A percentile compares a stretch with the other conserved stretches of the same genome.
These are phyloP conservation scores for Scortum barcoo DNA, from an alignment of 2,113 vertebrate species.

Conservation along the genomic window DNA sequence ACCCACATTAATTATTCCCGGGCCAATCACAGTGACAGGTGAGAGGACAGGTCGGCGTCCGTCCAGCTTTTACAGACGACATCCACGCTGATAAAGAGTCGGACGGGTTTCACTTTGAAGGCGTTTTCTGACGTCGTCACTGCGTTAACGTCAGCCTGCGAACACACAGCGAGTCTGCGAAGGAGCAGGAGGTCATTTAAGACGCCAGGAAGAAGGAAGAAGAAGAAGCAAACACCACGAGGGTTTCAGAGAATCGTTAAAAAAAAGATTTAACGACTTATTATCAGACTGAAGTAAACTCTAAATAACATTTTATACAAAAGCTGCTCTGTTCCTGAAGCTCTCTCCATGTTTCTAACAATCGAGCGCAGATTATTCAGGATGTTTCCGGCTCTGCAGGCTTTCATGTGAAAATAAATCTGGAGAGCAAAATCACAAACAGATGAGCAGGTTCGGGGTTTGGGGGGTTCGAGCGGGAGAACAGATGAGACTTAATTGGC, in stretches of 20 bases:
- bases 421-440: constrained; percentile 34
- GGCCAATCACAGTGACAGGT: constrained; percentile 32
- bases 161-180: not conserved
- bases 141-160: not conserved
- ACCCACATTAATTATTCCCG: constrained; percentile 91
- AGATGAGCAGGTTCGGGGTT: constrained; percentile 11
- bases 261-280: no score
- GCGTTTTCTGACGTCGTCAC: constrained; percentile 6
- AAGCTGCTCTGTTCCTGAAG: no score
- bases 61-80: constrained; percentile 28
- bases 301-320: no score
- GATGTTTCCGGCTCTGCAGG: not conserved
- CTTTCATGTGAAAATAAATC: constrained; percentile 18
- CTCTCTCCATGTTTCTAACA: no score
- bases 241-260: no score
- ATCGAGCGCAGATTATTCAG: not conserved
- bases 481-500: constrained; percentile 16
- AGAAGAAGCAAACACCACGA: not conserved
- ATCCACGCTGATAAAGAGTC: not conserved
- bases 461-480: not conserved
- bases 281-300: no score
- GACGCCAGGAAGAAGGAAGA: not conserved
- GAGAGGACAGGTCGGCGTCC: not conserved
- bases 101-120: constrained; percentile 30
- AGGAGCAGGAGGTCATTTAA: not conserved